Percentiles rank a stretch among this genome's conserved stretches.
Conservation (phyloP, 1,140 invertebrate species). For the Alviniconcha marisindica region DNA sequence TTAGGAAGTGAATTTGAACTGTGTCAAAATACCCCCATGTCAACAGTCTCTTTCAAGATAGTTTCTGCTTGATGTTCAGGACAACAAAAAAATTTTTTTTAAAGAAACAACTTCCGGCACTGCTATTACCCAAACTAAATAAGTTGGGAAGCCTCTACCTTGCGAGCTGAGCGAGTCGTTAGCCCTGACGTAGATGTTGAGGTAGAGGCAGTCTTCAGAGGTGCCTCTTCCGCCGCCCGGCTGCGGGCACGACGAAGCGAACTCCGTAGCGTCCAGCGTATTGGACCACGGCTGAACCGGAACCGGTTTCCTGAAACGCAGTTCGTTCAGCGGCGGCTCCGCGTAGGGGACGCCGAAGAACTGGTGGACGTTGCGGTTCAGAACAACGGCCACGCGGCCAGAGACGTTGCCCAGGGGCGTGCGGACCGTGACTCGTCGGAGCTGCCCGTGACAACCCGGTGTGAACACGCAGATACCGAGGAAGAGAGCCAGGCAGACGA, state of each 20-base stretch:
- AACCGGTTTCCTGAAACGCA: slow-evolving; percentile 86
- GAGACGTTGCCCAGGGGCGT: slow-evolving; percentile 29
- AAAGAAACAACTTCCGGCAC: too few species aligned
- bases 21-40: too few species aligned
- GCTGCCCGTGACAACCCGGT: neutral
- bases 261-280: slow-evolving; percentile 79
- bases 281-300: slow-evolving; percentile 91
- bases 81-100: too few species aligned
- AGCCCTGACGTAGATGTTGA: slow-evolving; percentile 89
- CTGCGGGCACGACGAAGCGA: slow-evolving; percentile 88
- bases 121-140: too few species aligned
- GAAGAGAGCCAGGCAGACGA: neutral
- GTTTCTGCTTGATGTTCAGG: too few species aligned
- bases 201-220: slow-evolving; percentile 94
- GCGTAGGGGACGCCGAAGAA: slow-evolving; percentile 94
- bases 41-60: too few species aligned
- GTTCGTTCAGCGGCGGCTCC: slow-evolving; percentile 90
- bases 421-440: neutral
- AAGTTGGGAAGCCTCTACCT: too few species aligned
- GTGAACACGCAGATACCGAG: neutral
- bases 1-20: too few species aligned
- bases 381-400: neutral
- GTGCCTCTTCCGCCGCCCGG: neutral
- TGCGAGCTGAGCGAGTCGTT: neutral
- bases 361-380: slow-evolving; percentile 61